Evolutionary conservation across 1,140 invertebrate species (phyloP).

Genomic region (Drosophila murphyi): DNA sequence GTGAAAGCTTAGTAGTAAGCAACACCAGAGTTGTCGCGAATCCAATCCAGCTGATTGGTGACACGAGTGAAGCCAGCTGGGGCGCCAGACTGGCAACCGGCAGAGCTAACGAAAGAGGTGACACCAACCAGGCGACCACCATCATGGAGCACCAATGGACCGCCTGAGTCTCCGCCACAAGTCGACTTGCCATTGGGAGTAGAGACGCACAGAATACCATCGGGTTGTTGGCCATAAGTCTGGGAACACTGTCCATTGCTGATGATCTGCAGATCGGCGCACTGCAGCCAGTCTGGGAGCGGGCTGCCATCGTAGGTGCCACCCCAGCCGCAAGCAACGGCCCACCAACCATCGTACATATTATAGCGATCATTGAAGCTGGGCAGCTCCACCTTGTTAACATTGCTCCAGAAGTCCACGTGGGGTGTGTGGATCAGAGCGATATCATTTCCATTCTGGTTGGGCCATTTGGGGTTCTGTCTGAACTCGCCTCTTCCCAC

Average conservation of each 20-base stretch:
- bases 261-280: conserved; percentile 38
- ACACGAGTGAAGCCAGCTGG: conserved; percentile 86
- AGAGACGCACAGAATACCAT: conserved; percentile 53
- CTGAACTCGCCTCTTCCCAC: conserved; percentile 29
- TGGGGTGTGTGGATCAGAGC: conserved; percentile 39
- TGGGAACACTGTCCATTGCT: conserved; percentile 12
- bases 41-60: conserved; percentile 85
- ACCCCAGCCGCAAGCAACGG: conserved; percentile 56
- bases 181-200: conserved; percentile 60
- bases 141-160: conserved; percentile 56
- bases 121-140: conserved; percentile 84
- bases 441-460: conserved; percentile 42
- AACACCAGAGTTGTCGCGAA: conserved; percentile 85
- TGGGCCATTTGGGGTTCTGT: conserved; percentile 30
- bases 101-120: conserved; percentile 85
- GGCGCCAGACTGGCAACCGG: conserved; percentile 85
- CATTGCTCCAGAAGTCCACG: conserved; percentile 36
- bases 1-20: conserved; percentile 47
- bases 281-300: conserved; percentile 38
- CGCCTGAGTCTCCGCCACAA: conserved; percentile 65
- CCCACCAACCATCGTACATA: conserved; percentile 21
- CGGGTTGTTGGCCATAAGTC: conserved; percentile 14
- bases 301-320: conserved; percentile 29
- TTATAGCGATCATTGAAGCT: conserved; percentile 42
- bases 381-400: conserved; percentile 46